These are phyloP conservation scores for Calonectris borealis DNA, from an alignment of 2,113 vertebrate genomes.

Conservation along the genomic window DNA sequence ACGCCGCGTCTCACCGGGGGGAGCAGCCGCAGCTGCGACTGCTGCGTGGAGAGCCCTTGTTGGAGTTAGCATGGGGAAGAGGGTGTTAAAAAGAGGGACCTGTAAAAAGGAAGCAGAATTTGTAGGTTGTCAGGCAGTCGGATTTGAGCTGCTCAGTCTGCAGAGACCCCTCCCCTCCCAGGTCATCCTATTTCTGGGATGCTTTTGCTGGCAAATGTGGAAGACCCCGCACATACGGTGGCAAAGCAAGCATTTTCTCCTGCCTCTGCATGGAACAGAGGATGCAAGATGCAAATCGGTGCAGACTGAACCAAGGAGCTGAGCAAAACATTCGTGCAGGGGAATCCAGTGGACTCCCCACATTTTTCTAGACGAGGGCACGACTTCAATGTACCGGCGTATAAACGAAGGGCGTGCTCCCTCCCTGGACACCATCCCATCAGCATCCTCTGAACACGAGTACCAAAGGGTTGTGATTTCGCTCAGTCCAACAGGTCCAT, in stretches of 20 bases:
- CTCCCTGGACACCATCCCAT: not conserved
- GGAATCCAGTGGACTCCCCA: not conserved
- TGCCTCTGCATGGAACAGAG: not conserved
- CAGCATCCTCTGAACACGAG: not conserved
- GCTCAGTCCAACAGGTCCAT: fast-evolving
- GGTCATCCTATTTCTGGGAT: not conserved
- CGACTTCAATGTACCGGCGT: fast-evolving
- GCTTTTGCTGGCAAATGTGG: not conserved
- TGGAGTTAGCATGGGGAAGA: not conserved
- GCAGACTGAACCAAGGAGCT: not conserved
- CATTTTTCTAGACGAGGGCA: fast-evolving
- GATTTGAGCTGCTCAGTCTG: not conserved
- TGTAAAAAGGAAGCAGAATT: not conserved
- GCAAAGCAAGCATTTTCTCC: not conserved
- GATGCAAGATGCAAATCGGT: not conserved
- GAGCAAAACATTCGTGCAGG: fast-evolving
- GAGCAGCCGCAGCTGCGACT: not conserved
- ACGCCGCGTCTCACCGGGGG: not conserved
- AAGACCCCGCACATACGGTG: fast-evolving
- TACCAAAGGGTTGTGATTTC: not conserved
- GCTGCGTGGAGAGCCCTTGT: not conserved
- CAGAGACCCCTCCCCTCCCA: not conserved
- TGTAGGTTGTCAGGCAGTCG: not conserved
- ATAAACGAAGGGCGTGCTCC: fast-evolving
- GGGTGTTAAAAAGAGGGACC: not conserved